phyloP scores from a whole-genome alignment of 2,888 invertebrate species.

The Drosophila sordidula region DNA sequence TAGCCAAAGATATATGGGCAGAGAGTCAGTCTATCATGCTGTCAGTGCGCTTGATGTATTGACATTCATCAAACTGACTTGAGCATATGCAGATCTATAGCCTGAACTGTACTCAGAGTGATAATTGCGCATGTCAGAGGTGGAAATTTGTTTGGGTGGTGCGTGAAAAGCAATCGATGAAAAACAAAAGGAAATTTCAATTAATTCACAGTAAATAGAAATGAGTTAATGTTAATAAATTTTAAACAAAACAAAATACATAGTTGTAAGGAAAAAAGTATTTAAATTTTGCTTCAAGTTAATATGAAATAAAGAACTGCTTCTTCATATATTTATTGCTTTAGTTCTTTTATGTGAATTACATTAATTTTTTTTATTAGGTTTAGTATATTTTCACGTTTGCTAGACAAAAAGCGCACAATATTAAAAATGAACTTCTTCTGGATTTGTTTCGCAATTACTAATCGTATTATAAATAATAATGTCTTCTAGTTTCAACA shows the following conservation, averaged over 20 bases:
- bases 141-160: background rate
- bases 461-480: background rate
- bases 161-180: conserved; percentile 11
- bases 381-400: too few relatives aligned
- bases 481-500: conserved; percentile 5
- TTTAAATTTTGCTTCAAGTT: too few relatives aligned
- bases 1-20: conserved; percentile 59
- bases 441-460: background rate
- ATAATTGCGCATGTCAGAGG: conserved; percentile 12
- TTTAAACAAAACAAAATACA: too few relatives aligned
- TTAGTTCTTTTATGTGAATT: too few relatives aligned
- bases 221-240: background rate
- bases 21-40: conserved; percentile 22
- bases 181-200: conserved; percentile 2
- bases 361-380: too few relatives aligned
- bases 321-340: too few relatives aligned
- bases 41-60: conserved; percentile 49
- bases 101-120: background rate
- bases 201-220: background rate
- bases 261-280: too few relatives aligned
- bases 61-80: conserved; percentile 50
- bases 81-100: conserved; percentile 31
- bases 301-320: too few relatives aligned
- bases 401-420: too few relatives aligned
- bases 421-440: background rate